phyloP scores from a whole-genome alignment of 2,113 vertebrate genomes.

The Monarcha castaneiventris region DNA sequence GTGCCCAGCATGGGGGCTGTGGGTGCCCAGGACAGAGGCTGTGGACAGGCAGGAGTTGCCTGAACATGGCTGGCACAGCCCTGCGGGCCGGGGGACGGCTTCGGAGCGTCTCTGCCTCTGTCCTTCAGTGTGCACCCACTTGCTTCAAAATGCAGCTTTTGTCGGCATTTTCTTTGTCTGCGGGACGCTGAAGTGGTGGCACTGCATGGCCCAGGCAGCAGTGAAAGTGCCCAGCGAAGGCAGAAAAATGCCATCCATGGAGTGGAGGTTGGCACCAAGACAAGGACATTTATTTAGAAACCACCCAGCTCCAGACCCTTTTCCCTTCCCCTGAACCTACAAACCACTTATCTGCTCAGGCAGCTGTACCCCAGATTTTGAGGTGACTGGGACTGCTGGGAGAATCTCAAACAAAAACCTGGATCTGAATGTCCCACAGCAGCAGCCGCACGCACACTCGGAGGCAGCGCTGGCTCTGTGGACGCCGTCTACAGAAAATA shows the following conservation, averaged over 20 bases:
- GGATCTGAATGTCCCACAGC: accelerated
- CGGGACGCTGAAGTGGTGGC: neutral
- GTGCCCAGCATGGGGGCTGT: neutral
- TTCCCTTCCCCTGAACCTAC: accelerated
- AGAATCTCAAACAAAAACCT: neutral
- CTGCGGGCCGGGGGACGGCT: neutral
- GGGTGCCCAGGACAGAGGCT: neutral
- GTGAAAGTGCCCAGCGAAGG: neutral
- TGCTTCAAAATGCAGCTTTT: neutral
- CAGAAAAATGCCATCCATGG: accelerated
- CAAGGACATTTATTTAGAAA: neutral
- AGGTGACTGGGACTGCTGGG: accelerated
- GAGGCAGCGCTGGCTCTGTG: accelerated
- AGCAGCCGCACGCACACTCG: accelerated
- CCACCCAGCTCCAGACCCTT: neutral
- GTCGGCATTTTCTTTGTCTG: neutral
- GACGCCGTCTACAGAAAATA: accelerated
- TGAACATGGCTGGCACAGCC: accelerated
- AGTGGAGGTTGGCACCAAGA: neutral
- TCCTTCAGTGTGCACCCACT: neutral
- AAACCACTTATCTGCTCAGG: accelerated
- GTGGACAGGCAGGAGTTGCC: neutral
- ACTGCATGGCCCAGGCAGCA: neutral
- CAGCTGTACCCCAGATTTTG: neutral
- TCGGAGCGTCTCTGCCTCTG: accelerated